Conservation (phyloP, 2,797 vertebrate species). For the Euphonia xanthogaster region DNA sequence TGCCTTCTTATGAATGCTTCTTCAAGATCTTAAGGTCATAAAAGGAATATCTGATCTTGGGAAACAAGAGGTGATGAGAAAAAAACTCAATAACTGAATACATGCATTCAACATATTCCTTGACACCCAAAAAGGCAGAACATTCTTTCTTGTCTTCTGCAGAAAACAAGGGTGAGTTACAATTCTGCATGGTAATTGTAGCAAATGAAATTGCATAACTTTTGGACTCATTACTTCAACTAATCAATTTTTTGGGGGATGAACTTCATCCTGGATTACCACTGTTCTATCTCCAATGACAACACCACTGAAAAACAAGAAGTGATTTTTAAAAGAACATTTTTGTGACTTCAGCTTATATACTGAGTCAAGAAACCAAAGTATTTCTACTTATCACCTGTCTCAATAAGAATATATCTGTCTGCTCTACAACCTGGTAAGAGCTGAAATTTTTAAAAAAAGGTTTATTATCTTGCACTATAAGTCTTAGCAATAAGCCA, state of each 20-base stretch:
- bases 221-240: neutral
- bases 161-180: neutral
- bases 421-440: neutral
- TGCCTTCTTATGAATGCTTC: neutral
- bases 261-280: neutral
- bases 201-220: neutral
- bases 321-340: neutral
- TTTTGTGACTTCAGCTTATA: neutral
- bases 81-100: neutral
- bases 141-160: neutral
- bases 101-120: neutral
- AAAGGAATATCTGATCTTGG: neutral
- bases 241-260: neutral
- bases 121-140: neutral
- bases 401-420: neutral
- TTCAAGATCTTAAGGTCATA: neutral
- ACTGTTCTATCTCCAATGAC: neutral
- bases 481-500: neutral
- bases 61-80: neutral
- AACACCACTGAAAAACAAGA: neutral
- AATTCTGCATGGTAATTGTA: neutral
- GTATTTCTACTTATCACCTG: neutral
- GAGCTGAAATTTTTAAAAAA: neutral
- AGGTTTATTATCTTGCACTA: neutral
- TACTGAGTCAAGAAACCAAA: neutral